Evolutionary conservation across 2,888 invertebrate species (phyloP).

Genomic region (Leptinotarsa haldemani): DNA sequence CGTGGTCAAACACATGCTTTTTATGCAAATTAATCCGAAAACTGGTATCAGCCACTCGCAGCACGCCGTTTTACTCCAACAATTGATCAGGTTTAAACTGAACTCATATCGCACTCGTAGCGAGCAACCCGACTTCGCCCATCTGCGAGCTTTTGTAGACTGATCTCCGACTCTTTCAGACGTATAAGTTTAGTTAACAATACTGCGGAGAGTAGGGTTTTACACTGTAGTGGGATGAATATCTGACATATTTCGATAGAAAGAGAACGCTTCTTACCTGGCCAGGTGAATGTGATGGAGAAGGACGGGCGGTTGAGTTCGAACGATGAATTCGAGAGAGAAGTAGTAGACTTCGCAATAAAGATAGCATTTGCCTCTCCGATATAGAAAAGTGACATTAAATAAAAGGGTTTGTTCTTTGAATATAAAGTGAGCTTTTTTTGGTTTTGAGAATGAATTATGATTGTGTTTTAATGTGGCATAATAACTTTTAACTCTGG

Average conservation of each 20-base stretch:
- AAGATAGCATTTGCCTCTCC: constrained; percentile 40
- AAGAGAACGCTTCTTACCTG: constrained; percentile 40
- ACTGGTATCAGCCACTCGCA: constrained; percentile 9
- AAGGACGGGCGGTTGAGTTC: constrained; percentile 9
- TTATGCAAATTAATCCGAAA: constrained; percentile 22
- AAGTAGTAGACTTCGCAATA: constrained; percentile 42
- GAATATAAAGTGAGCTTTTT: constrained; percentile 35
- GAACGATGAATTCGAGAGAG: constrained; percentile 25
- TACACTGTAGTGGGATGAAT: constrained; percentile 61
- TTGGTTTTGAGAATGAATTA: constrained; percentile 34
- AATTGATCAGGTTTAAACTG: constrained; percentile 14
- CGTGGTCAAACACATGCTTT: constrained; percentile 30
- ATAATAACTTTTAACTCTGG: not conserved
- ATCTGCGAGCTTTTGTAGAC: constrained; percentile 41
- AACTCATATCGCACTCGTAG: constrained; percentile 31
- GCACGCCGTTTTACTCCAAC: constrained; percentile 3
- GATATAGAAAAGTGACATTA: constrained; percentile 48
- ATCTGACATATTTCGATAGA: constrained; percentile 63
- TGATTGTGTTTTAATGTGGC: constrained; percentile 23
- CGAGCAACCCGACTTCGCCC: constrained; percentile 24
- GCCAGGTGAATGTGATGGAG: constrained; percentile 7
- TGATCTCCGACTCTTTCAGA: constrained; percentile 35
- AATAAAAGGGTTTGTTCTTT: constrained; percentile 45
- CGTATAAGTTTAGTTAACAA: constrained; percentile 52
- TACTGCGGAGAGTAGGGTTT: constrained; percentile 49